Evolutionary conservation across 2,797 vertebrate genomes (phyloP).

Genomic region (Epinephelus awoara): DNA sequence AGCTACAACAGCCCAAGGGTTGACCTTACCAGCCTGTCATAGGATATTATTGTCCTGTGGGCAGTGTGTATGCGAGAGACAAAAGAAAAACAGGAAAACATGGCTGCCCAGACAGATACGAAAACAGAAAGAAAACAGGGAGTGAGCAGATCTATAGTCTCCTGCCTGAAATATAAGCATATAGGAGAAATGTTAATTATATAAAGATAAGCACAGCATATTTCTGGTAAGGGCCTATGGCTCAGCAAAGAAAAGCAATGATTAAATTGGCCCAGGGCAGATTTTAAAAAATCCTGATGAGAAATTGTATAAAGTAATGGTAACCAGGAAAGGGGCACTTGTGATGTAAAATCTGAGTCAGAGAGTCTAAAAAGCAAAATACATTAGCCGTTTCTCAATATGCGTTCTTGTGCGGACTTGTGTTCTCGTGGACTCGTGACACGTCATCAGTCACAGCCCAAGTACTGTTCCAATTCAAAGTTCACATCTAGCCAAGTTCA

Average conservation of each 20-base stretch:
- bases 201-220: neutral
- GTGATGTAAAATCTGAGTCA: too few species aligned
- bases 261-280: neutral
- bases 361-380: neutral
- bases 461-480: too few species aligned
- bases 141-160: too few species aligned
- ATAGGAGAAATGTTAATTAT: neutral
- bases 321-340: neutral
- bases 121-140: neutral
- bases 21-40: constrained; percentile 79
- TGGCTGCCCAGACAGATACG: constrained; percentile 1
- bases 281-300: neutral
- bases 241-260: neutral
- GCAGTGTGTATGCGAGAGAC: constrained; percentile 25
- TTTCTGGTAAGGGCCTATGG: neutral
- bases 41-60: constrained; percentile 67
- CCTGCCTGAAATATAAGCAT: neutral
- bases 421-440: too few species aligned
- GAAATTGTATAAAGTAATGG: too few species aligned
- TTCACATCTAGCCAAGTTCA: too few species aligned
- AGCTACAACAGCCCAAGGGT: constrained; percentile 57
- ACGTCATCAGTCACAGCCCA: too few species aligned
- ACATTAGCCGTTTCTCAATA: too few species aligned
- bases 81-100: constrained; percentile 16
- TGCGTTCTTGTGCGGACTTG: too few species aligned